Evolutionary conservation across 2,888 invertebrate genomes (phyloP), one percentile per base, ranked within the genome.

Genomic region (Alsophila aescularia): DNA sequence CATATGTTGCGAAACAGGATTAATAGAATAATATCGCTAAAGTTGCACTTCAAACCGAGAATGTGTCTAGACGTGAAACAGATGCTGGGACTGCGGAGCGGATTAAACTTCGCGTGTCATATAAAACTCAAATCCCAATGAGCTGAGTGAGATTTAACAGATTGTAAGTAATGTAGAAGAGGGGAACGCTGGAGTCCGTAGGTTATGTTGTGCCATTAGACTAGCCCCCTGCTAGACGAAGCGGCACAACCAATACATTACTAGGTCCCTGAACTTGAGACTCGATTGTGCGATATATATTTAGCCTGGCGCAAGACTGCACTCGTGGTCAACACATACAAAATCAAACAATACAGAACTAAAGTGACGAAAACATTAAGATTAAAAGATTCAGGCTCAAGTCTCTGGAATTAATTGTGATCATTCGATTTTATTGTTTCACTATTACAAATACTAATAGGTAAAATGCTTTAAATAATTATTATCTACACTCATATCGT

Each of bases 181-280:
- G 58, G 48, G 52, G 58, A 52, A 24, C 44, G 27, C 45, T 52
- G 29, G 24, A 54, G 48, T 50, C 49, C 58, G 43, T 31, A 12
- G 49, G 60, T 60, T 60, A 52, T 62, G 59, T 64, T 60, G 44
- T 67, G 62, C 51, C 52, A 57, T 69, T 56, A 61, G 62, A 67
- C 64, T 67, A 73, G 64, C 64, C 69, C 66, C 60, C 56, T 71
- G 70, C 67, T 78, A 81, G 80, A 81, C 81, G 61, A 69, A 72
- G 72, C 72, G 76, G 72, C 76, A 73, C 75, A 45, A 16, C 50
- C 45, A 56, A 56, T 50, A 50, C 45, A 51, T 51, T 81, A 79
- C 67, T 70, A 81, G 84, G 83, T 87, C 80, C 78, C 68, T 85
- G 87, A 87, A 87, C 86, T 87, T 87, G 81, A 70, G 69, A 70